Base-by-base conservation (phyloP, 1,140 invertebrate genomes). In the Hylaeus anthracinus region DNA sequence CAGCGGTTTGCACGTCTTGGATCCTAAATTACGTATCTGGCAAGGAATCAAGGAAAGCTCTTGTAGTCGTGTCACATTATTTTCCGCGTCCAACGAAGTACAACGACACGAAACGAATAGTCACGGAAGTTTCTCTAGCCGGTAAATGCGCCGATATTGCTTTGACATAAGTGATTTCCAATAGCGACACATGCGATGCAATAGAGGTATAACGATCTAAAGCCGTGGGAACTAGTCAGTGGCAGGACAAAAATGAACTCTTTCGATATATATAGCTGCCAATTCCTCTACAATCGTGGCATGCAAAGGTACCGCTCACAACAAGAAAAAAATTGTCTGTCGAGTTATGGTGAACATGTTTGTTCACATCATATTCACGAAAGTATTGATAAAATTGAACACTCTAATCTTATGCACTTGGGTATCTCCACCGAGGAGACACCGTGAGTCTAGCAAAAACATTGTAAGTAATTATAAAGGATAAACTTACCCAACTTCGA, bases 11-110 rank as follows among this genome's bases (percentile, higher is more conserved):
- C 66, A 63, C 71, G 84, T 63, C 72, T 56, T 56, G 56, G 39
- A 26, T 53, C 53, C 71, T 86, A 86, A 85, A 86, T 85, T 82
- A 81, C 71, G 55, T 86, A 86, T 82, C 85, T 86, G 85, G 85
- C 85, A 85, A 72, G 65, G 85, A 79, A 86, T 86, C 85, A 86
- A 86, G 85, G 66, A 73, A 75, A 63, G 66, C 70, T 79, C 72
- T 75, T 79, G 71, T 79, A 72, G 85, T 79, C 75, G 56, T 58
- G 85, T 80, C 75, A 76, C 85, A 76, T 86, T 82, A 86, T 86
- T 86, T 83, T 86, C 75, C 61, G 65, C 73, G 60, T 6, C 60
- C 63, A 64, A 79, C 71, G 15, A 45, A 45, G 80, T 75, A 79
- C 58, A 74, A 58, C 74, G 75, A 71, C 64, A 61, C 72, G 73